Evolutionary conservation across 2,888 invertebrate species (phyloP), one percentile per base, ranked within the genome.

Genomic region (Cinara cedri): DNA sequence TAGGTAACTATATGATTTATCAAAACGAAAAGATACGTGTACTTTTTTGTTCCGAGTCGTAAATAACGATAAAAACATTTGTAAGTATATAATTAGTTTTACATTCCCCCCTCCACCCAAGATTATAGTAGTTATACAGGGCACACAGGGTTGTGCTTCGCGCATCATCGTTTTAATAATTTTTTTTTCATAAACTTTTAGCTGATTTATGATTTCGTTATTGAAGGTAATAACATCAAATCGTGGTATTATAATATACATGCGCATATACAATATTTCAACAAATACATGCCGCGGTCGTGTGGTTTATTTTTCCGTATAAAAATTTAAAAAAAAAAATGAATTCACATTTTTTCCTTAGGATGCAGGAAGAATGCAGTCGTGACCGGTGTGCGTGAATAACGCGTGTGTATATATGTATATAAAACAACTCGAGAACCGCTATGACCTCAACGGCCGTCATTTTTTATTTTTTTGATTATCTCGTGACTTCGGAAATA

Each of bases 321-420:
- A 51, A 24, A 72, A 57, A 46, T 26, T 16, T 34, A 34, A 34
- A 34, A 34, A 34, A 34, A 34, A 24, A 71, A 55, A 55, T 49
- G 19, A 21, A 13, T 65, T 21, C 46, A 71, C 55, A 55, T 70
- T 70, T 72, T 55, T 55, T 21, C 46, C n/a, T 14, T 16, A 24
- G 44, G 75, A 66, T 24, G 24, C 26, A 19, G 24, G 9, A 75
- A 75, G 75, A 75, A 75, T 75, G 75, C 55, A 75, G 75, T 75
- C 75, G 75, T 75, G 75, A 75, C 54, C 44, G 21, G 44, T 44
- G 65, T 10, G 75, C 46, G 75, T 55, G 66, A 65, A 34, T 34
- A 34, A 63, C 66, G 55, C 14, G 44, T 46, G 21, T 55, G 24
- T 19, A n/a, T n/a, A 6, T 54, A 13, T 21, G 14, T 21, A 44